These are phyloP conservation scores for Agapornis canus DNA, from an alignment of 2,797 vertebrate species.

Conservation along the genomic window DNA sequence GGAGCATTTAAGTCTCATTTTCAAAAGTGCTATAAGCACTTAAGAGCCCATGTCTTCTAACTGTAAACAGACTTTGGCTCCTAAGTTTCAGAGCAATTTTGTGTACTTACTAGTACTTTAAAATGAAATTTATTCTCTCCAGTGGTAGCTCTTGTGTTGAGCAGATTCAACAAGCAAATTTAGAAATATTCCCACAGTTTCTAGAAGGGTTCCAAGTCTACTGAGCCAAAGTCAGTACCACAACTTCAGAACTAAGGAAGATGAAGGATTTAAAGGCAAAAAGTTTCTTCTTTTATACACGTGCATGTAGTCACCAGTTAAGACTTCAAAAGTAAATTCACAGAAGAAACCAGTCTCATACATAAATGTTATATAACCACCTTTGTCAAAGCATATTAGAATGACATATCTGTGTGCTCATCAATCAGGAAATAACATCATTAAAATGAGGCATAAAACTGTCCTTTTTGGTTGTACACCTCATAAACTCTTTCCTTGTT, in stretches of 20 bases:
- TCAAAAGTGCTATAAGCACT: background rate
- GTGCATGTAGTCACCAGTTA: background rate
- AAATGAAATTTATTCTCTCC: slow-evolving; percentile 1
- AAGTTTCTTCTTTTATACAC: background rate
- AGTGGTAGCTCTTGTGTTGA: background rate
- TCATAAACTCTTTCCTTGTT: background rate
- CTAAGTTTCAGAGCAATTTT: background rate
- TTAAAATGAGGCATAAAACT: background rate
- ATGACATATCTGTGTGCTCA: background rate
- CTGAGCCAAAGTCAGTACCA: background rate
- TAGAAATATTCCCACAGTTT: slow-evolving; percentile 24
- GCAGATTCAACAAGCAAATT: background rate
- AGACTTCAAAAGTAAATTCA: background rate
- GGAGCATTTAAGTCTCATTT: slow-evolving; percentile 34
- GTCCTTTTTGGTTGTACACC: background rate
- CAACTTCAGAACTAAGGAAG: background rate
- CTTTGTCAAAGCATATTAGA: background rate
- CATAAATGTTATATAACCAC: background rate
- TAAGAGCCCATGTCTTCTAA: background rate
- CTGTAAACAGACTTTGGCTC: background rate
- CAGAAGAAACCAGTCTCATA: background rate
- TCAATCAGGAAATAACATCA: background rate
- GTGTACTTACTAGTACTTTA: background rate
- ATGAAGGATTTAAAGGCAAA: background rate
- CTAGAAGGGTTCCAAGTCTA: background rate